Percentiles rank a stretch among this genome's conserved stretches.
Conservation (phyloP, 2,888 invertebrate genomes). For the Luffia ferchaultella region DNA sequence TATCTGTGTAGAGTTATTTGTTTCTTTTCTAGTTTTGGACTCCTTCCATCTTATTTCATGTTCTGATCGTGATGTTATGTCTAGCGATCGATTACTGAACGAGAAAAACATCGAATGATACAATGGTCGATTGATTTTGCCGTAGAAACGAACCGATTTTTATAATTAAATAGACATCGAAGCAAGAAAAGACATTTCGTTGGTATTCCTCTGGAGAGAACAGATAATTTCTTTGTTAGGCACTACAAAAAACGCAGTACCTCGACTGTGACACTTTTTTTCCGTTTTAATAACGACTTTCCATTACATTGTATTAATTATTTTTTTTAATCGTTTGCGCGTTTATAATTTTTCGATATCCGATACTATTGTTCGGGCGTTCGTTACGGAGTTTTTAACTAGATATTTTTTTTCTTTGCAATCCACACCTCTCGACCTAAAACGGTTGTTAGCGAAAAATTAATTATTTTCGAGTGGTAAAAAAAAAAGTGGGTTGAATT, state of each 20-base stretch:
- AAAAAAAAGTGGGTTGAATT: slow-evolving; percentile 35
- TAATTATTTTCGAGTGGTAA: slow-evolving; percentile 40
- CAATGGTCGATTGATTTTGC: slow-evolving; percentile 23
- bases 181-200: slow-evolving; percentile 29
- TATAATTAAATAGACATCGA: slow-evolving; percentile 29
- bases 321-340: background rate
- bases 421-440: slow-evolving; percentile 38
- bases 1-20: background rate
- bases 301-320: slow-evolving; percentile 1
- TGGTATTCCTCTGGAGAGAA: slow-evolving; percentile 11
- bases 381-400: slow-evolving; percentile 21
- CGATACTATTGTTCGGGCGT: background rate
- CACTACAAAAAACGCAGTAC: too few species aligned
- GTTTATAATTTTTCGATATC: background rate
- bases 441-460: slow-evolving; percentile 38
- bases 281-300: slow-evolving; percentile 6
- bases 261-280: slow-evolving; percentile 15
- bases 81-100: slow-evolving; percentile 10
- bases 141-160: slow-evolving; percentile 32
- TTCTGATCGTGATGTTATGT: background rate
- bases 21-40: background rate
- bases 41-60: background rate
- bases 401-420: slow-evolving; percentile 19
- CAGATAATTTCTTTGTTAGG: background rate
- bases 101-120: slow-evolving; percentile 20